Evolutionary conservation across 2,888 invertebrate genomes (phyloP).

Genomic region (Thera britannica): DNA sequence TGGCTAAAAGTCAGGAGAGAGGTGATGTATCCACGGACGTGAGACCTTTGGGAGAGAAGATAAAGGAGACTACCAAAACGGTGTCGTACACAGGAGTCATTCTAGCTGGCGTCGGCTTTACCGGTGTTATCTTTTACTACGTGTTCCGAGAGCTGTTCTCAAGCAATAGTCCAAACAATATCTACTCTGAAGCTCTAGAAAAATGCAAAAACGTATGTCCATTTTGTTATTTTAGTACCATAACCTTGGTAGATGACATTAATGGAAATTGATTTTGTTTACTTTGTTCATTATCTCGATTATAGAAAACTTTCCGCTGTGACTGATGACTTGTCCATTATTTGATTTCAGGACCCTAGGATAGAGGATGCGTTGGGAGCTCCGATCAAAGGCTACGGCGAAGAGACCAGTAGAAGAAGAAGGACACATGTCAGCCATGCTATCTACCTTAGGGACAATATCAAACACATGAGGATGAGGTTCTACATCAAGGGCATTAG

Average conservation of each 20-base stretch:
- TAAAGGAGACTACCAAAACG: constrained; percentile 96
- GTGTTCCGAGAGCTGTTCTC: constrained; percentile 95
- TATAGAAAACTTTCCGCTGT: constrained; percentile 11
- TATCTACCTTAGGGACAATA: constrained; percentile 90
- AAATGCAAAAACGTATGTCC: constrained; percentile 87
- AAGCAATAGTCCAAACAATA: constrained; percentile 92
- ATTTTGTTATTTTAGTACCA: not conserved
- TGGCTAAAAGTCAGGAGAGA: constrained; percentile 69
- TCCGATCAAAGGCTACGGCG: constrained; percentile 95
- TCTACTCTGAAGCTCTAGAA: constrained; percentile 92
- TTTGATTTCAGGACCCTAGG: constrained; percentile 84
- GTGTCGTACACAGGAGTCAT: constrained; percentile 94
- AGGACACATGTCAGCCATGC: constrained; percentile 93
- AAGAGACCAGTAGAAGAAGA: constrained; percentile 92
- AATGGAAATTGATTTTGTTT: constrained; percentile 35
- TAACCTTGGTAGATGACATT: constrained; percentile 24
- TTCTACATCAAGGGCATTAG: constrained; percentile 95
- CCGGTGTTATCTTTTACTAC: constrained; percentile 92
- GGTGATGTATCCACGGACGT: constrained; percentile 84
- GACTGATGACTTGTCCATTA: not conserved
- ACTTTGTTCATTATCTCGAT: constrained; percentile 22
- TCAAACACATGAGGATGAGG: constrained; percentile 93
- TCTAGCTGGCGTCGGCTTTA: constrained; percentile 91
- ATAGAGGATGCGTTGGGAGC: constrained; percentile 94
- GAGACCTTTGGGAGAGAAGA: constrained; percentile 89